A percentile compares a stretch with the other conserved stretches of the same genome.
Evolutionary conservation across 2,113 vertebrate genomes (phyloP).

Genomic region (Calypte anna): DNA sequence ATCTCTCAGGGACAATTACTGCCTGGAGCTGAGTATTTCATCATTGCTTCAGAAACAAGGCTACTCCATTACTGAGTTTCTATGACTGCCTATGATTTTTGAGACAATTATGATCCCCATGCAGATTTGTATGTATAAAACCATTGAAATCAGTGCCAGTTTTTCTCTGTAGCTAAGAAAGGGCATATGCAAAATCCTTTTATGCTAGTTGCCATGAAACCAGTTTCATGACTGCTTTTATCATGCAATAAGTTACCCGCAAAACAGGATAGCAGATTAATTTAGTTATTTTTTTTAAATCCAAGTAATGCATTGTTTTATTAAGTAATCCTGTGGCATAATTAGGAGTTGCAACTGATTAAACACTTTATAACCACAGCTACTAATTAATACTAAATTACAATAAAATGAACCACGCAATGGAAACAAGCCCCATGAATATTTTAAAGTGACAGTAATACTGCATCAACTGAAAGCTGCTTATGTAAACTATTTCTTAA

Average conservation of each 20-base stretch:
- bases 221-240: not conserved
- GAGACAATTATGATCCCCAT: not conserved
- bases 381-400: slow-evolving; percentile 54
- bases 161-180: not conserved
- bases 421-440: slow-evolving; percentile 8
- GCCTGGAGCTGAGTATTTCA: not conserved
- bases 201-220: not conserved
- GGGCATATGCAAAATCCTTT: not conserved
- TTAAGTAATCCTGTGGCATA: not conserved
- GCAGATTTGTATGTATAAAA: not conserved
- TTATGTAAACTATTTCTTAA: not conserved
- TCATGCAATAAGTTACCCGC: not conserved
- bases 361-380: slow-evolving; percentile 3
- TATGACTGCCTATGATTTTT: fast-evolving
- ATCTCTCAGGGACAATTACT: fast-evolving
- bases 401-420: slow-evolving; percentile 29
- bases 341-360: slow-evolving; percentile 36
- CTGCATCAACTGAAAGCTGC: not conserved
- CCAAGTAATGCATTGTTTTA: slow-evolving; percentile 22
- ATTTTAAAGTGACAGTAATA: not conserved
- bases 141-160: not conserved
- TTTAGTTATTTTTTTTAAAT: slow-evolving; percentile 33
- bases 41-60: not conserved
- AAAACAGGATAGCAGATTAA: slow-evolving; percentile 7
- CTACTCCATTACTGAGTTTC: not conserved